A percentile compares a stretch with the other conserved stretches of the same genome.
Conservation (phyloP, 1,140 invertebrate genomes). For the Bombus soroeensis region DNA sequence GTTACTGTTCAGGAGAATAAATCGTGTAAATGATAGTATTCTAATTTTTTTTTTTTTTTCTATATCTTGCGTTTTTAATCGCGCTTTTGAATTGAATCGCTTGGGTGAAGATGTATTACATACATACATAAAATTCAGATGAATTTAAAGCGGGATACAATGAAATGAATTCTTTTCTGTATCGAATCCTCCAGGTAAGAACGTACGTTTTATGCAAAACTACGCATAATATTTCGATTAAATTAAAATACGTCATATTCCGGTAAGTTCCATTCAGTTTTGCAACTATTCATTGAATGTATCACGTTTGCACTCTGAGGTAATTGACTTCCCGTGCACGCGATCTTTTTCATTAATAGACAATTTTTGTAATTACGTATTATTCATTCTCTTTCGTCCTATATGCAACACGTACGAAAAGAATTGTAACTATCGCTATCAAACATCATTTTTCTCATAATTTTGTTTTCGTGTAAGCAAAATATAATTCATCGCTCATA, state of each 20-base stretch:
- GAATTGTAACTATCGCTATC: not conserved
- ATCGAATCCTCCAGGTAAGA: not conserved
- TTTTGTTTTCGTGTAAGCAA: not conserved
- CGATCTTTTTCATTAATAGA: constrained; percentile 40
- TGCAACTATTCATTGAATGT: constrained; percentile 26
- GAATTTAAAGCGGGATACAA: not conserved
- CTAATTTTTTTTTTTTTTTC: too few relatives aligned
- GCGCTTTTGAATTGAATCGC: not conserved
- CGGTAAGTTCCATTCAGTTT: constrained; percentile 15
- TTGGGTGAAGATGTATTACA: not conserved
- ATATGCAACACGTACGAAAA: not conserved
- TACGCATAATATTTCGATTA: constrained; percentile 14
- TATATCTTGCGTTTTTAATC: not conserved
- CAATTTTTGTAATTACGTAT: constrained; percentile 11
- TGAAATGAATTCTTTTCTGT: not conserved
- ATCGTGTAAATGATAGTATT: too few relatives aligned
- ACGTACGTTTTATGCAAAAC: not conserved
- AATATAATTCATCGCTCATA: not conserved
- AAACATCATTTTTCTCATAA: not conserved
- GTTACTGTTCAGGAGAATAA: too few relatives aligned
- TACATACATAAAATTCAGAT: not conserved
- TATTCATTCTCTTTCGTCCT: not conserved
- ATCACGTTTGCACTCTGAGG: not conserved
- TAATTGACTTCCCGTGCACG: constrained; percentile 32
- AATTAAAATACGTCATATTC: constrained; percentile 6